A percentile compares a stretch with the other conserved stretches of the same genome.
Evolutionary conservation across 2,113 vertebrate genomes (phyloP).

Genomic region (Hiodon alosoides): DNA sequence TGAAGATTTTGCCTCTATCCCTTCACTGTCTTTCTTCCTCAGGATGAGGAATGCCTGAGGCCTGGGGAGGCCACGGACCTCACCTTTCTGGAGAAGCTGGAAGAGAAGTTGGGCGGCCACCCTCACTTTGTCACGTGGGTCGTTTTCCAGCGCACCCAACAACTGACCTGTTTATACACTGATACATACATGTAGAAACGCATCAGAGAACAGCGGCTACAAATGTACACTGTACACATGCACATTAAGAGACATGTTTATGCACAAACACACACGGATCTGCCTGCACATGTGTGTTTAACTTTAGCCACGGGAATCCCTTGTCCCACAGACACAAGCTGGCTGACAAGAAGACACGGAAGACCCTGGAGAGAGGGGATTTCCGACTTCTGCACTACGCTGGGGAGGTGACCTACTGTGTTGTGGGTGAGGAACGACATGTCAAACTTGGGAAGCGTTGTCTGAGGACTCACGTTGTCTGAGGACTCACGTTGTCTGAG

Average conservation of each 20-base stretch:
- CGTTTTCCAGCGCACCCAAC: not conserved
- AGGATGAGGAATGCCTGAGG: slow-evolving; percentile 92
- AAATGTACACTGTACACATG: not conserved
- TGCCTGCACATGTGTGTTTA: too few species aligned
- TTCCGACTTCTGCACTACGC: slow-evolving; percentile 91
- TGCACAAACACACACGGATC: not conserved
- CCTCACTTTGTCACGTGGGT: slow-evolving; percentile 91
- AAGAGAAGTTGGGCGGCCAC: slow-evolving; percentile 87
- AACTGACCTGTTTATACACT: not conserved
- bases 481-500: too few species aligned
- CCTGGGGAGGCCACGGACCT: slow-evolving; percentile 87
- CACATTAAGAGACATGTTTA: not conserved
- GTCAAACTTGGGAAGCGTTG: too few species aligned
- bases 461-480: too few species aligned
- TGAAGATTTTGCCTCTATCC: not conserved
- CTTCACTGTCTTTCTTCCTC: slow-evolving; percentile 11
- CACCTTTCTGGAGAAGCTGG: slow-evolving; percentile 88
- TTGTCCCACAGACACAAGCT: slow-evolving; percentile 73
- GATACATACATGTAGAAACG: not conserved
- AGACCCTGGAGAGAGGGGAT: slow-evolving; percentile 85
- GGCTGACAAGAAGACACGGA: slow-evolving; percentile 78
- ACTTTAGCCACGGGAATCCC: too few species aligned
- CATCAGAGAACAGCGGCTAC: not conserved
- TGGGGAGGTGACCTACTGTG: slow-evolving; percentile 92
- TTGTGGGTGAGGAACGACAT: slow-evolving; percentile 72